Percentiles rank a stretch among this genome's conserved stretches.
Conservation (phyloP, 2,888 invertebrate species). For the Cerastis rubricosa region DNA sequence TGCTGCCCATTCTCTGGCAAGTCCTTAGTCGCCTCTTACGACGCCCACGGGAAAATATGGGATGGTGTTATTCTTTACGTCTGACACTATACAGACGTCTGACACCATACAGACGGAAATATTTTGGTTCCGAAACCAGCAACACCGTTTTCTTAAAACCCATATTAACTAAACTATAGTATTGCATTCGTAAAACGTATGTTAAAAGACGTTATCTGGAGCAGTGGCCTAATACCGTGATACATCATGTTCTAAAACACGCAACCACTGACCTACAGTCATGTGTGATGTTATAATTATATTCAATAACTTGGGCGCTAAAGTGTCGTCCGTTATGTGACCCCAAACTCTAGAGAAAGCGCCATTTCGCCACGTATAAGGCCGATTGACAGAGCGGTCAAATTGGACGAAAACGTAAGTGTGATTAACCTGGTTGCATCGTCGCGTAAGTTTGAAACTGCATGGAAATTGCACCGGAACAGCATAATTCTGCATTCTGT, state of each 20-base stretch:
- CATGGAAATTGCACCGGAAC: background rate
- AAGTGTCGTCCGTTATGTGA: slow-evolving; percentile 76
- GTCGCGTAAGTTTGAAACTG: background rate
- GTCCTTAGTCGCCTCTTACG: too few species aligned
- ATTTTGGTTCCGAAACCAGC: background rate
- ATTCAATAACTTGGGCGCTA: slow-evolving; percentile 64
- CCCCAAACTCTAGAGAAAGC: slow-evolving; percentile 79
- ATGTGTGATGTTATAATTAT: slow-evolving; percentile 58
- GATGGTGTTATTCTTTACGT: too few species aligned
- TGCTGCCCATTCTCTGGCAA: too few species aligned
- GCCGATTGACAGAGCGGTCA: slow-evolving; percentile 49
- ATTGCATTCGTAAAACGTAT: too few species aligned
- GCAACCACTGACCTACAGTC: slow-evolving; percentile 55
- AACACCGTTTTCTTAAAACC: background rate
- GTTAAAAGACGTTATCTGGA: slow-evolving; percentile 13
- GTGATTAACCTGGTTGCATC: background rate
- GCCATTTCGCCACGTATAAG: slow-evolving; percentile 72
- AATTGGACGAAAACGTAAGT: slow-evolving; percentile 27
- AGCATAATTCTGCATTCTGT: background rate
- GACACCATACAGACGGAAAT: too few species aligned
- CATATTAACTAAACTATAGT: background rate
- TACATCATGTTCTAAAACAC: slow-evolving; percentile 56
- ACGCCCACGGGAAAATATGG: too few species aligned
- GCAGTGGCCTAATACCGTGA: slow-evolving; percentile 5
- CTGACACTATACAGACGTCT: too few species aligned